Conservation (phyloP, 2,113 vertebrate species). For the Irena cyanogastra region DNA sequence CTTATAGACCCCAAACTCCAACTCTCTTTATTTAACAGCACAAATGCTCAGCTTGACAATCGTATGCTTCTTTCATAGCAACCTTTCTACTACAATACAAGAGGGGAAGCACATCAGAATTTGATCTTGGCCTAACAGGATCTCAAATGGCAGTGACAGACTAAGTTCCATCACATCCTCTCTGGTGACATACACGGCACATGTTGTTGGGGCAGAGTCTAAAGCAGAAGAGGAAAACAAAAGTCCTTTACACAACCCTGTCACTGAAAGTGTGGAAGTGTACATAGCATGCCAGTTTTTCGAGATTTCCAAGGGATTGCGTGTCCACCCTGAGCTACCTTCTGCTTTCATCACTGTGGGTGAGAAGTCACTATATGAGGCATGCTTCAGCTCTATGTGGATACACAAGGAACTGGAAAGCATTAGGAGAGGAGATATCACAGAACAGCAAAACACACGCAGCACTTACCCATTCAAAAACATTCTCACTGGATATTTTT, state of each 20-base stretch:
- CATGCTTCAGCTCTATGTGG: neutral
- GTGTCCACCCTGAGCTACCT: neutral
- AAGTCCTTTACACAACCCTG: neutral
- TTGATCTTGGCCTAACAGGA: neutral
- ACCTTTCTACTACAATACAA: neutral
- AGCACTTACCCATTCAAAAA: neutral
- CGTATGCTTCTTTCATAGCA: fast-evolving
- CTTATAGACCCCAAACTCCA: neutral
- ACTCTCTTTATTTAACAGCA: neutral
- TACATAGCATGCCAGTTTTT: neutral
- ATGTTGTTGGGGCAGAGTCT: neutral
- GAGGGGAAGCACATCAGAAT: neutral
- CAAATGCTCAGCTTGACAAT: neutral
- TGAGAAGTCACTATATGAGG: neutral
- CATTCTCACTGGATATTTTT: neutral
- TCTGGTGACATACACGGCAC: neutral
- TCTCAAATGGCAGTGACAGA: neutral
- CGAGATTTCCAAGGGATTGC: neutral
- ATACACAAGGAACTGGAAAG: neutral
- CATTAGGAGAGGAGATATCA: neutral
- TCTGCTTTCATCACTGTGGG: fast-evolving
- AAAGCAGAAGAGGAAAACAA: neutral
- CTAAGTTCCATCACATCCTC: neutral
- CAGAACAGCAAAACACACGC: neutral
- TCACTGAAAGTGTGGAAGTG: neutral